Conservation (phyloP, 2,888 invertebrate species). For the Hypomecis atomaria region DNA sequence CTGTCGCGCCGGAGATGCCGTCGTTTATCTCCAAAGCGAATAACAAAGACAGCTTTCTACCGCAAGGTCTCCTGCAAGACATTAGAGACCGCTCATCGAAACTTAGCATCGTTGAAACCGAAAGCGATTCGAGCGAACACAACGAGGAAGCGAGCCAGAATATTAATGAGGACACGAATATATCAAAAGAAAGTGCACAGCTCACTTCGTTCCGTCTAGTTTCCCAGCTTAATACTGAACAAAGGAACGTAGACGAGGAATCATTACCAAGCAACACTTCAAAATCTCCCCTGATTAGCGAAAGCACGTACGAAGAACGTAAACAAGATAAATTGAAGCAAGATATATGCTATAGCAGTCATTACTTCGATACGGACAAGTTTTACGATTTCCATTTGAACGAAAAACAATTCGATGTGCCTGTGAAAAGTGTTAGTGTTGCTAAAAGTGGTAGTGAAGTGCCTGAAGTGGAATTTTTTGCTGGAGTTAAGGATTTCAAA, state of each 20-base stretch:
- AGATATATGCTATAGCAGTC: conserved; percentile 79
- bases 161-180: conserved; percentile 78
- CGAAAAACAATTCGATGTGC: conserved; percentile 86
- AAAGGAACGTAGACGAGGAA: conserved; percentile 61
- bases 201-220: conserved; percentile 82
- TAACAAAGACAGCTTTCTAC: conserved; percentile 83
- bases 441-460: conserved; percentile 71
- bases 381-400: conserved; percentile 93
- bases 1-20: conserved; percentile 68
- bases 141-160: conserved; percentile 72
- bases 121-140: conserved; percentile 69
- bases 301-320: conserved; percentile 88
- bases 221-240: conserved; percentile 77
- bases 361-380: conserved; percentile 90
- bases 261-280: conserved; percentile 61
- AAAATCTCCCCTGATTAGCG: conserved; percentile 83
- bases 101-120: conserved; percentile 76
- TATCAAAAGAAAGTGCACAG: conserved; percentile 78
- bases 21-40: conserved; percentile 61
- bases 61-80: conserved; percentile 87
- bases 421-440: conserved; percentile 77
- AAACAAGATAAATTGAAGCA: conserved; percentile 80
- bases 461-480: conserved; percentile 87
- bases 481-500: conserved; percentile 90
- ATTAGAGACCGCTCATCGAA: conserved; percentile 87